Conservation (phyloP, 1,140 invertebrate species). For the Dolichoris vasculosae region DNA sequence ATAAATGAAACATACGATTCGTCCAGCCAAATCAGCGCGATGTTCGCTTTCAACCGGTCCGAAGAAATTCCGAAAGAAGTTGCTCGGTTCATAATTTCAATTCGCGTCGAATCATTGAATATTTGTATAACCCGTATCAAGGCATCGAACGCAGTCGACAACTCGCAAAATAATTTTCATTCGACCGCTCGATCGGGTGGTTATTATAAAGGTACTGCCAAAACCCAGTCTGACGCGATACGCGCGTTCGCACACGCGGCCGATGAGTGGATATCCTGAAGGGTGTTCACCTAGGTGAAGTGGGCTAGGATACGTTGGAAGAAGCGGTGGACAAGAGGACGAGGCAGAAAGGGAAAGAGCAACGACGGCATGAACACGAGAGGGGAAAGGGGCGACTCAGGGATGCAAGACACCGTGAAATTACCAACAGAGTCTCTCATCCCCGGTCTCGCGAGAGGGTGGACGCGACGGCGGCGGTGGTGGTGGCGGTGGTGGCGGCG, state of each 20-base stretch:
- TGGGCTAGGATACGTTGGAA: slow-evolving; percentile 15
- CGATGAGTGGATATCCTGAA: slow-evolving; percentile 14
- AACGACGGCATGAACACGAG: slow-evolving; percentile 46
- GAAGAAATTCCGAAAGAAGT: too few species aligned
- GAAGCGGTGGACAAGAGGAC: slow-evolving; percentile 3
- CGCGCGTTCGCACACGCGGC: background rate
- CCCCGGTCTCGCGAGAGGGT: slow-evolving; percentile 54
- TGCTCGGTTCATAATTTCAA: too few species aligned
- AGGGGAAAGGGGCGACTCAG: slow-evolving; percentile 68
- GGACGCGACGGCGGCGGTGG: background rate
- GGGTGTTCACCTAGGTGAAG: slow-evolving; percentile 45
- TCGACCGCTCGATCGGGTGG: slow-evolving; percentile 31
- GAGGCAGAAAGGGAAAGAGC: slow-evolving; percentile 41
- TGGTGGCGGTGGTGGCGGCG: slow-evolving; percentile 19
- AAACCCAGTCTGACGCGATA: slow-evolving; percentile 44
- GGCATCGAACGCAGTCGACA: too few species aligned
- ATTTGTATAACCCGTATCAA: too few species aligned
- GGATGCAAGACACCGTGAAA: slow-evolving; percentile 76
- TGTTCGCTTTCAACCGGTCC: background rate
- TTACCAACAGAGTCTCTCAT: slow-evolving; percentile 75
- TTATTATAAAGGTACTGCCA: slow-evolving; percentile 29
- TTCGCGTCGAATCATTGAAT: too few species aligned
- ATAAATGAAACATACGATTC: slow-evolving; percentile 2
- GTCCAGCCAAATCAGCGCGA: background rate
- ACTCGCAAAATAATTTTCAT: background rate